Conservation (phyloP, 2,888 invertebrate genomes). For the Xanthorhoe spadicearia region DNA sequence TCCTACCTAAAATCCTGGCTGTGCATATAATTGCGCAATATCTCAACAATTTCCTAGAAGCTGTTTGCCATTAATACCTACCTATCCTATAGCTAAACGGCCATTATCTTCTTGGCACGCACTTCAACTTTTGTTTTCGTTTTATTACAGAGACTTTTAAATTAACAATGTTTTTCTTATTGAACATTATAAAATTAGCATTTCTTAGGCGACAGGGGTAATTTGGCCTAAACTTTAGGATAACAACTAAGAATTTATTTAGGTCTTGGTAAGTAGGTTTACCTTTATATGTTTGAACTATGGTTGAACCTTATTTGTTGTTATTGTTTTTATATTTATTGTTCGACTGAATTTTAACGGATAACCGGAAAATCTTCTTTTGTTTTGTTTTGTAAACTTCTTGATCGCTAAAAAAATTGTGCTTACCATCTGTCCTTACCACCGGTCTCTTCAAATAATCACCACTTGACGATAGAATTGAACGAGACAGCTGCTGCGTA, state of each 20-base stretch:
- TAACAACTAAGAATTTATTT: too few relatives aligned
- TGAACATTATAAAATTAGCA: too few relatives aligned
- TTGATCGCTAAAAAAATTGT: neutral
- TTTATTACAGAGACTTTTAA: neutral
- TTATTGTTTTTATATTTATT: too few relatives aligned
- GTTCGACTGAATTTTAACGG: too few relatives aligned
- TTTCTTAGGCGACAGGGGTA: too few relatives aligned
- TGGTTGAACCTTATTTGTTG: too few relatives aligned
- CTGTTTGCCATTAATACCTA: neutral
- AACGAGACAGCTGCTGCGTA: constrained; percentile 47
- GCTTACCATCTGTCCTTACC: neutral
- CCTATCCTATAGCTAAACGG: constrained; percentile 40
- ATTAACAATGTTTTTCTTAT: neutral
- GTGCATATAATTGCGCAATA: neutral
- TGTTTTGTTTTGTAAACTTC: too few relatives aligned
- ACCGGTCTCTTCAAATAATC: neutral
- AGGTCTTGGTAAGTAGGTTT: too few relatives aligned
- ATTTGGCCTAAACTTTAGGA: too few relatives aligned
- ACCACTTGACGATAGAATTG: constrained; percentile 37
- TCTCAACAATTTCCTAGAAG: neutral
- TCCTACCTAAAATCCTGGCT: too few relatives aligned
- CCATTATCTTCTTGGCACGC: constrained; percentile 52
- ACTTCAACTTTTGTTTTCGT: constrained; percentile 38
- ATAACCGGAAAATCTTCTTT: neutral
- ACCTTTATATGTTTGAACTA: too few relatives aligned